Conservation (phyloP, 2,888 invertebrate species). For the Meganola albula region DNA sequence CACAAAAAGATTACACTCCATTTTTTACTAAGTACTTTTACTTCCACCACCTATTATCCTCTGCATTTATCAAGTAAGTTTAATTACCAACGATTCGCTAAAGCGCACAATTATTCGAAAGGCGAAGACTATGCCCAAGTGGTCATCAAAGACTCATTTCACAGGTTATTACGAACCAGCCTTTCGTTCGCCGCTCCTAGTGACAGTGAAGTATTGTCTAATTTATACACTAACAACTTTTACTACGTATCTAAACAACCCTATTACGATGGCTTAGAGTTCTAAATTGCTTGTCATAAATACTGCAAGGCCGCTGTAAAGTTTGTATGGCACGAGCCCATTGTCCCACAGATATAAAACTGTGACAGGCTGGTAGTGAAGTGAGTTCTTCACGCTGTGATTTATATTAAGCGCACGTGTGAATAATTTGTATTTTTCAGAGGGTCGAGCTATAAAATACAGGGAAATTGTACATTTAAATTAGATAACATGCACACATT, state of each 20-base stretch:
- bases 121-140: slow-evolving; percentile 36
- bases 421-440: slow-evolving; percentile 28
- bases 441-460: slow-evolving; percentile 10
- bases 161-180: slow-evolving; percentile 61
- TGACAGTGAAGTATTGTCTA: slow-evolving; percentile 70
- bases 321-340: slow-evolving; percentile 43
- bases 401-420: slow-evolving; percentile 39
- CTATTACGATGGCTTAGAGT: slow-evolving; percentile 34
- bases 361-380: slow-evolving; percentile 41
- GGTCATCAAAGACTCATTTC: slow-evolving; percentile 64
- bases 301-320: slow-evolving; percentile 8
- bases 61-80: slow-evolving; percentile 23
- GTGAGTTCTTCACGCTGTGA: slow-evolving; percentile 46
- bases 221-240: slow-evolving; percentile 53
- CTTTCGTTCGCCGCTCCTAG: slow-evolving; percentile 43
- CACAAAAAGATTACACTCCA: slow-evolving; percentile 1
- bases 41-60: slow-evolving; percentile 11
- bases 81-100: slow-evolving; percentile 33
- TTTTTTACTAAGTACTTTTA: slow-evolving; percentile 7
- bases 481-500: too few species aligned
- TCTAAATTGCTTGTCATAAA: slow-evolving; percentile 26
- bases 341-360: slow-evolving; percentile 62
- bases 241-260: slow-evolving; percentile 26
- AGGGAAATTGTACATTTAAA: neutral
- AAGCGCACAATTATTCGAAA: slow-evolving; percentile 38